Percentiles rank a stretch among this genome's conserved stretches.
Evolutionary conservation across 30 jellyfish, hydroid and myxozoan genomes (phyloP).

Genomic region (Aurelia sp.): DNA sequence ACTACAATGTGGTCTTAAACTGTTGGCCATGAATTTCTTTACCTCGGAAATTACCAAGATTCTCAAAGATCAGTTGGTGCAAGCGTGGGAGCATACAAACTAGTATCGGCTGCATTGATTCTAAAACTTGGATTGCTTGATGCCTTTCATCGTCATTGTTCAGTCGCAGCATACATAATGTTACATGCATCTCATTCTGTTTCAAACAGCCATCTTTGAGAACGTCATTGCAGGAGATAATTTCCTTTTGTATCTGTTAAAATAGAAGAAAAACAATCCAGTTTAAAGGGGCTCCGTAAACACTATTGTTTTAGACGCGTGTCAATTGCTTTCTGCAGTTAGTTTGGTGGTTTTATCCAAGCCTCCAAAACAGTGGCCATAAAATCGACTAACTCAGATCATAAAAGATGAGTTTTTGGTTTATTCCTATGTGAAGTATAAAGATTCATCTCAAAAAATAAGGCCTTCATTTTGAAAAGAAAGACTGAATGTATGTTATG

Average conservation of each 20-base stretch:
- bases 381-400: too few species aligned
- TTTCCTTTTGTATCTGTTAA: constrained; percentile 84
- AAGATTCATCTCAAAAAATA: too few species aligned
- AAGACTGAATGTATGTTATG: too few species aligned
- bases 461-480: too few species aligned
- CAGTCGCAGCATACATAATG: constrained; percentile 88
- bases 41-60: constrained; percentile 76
- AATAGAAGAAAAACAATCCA: neutral
- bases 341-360: too few species aligned
- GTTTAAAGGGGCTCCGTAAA: neutral
- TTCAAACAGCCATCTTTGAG: constrained; percentile 74
- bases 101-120: constrained; percentile 65
- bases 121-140: constrained; percentile 66
- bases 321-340: too few species aligned
- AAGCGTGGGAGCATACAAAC: constrained; percentile 86
- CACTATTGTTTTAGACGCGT: neutral
- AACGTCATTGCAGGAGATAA: constrained; percentile 78
- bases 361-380: too few species aligned
- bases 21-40: too few species aligned
- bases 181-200: constrained; percentile 77
- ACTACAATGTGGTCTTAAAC: too few species aligned
- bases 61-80: constrained; percentile 32
- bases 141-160: constrained; percentile 78
- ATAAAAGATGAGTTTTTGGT: neutral
- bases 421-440: too few species aligned